These are phyloP conservation scores for Prunella strophiata DNA, from an alignment of 2,797 vertebrate genomes.

Conservation along the genomic window DNA sequence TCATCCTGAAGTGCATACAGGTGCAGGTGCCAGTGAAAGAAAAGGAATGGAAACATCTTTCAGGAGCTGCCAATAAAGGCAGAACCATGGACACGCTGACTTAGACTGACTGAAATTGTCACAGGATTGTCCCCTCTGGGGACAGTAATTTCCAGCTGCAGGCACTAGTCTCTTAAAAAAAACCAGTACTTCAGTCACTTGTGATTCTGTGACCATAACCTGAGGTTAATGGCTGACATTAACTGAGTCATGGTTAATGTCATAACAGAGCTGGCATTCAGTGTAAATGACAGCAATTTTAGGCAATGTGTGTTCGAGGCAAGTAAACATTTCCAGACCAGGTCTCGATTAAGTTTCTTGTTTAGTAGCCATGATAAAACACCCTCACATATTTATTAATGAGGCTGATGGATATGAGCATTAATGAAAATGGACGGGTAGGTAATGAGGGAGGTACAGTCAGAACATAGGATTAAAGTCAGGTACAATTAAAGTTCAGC, in stretches of 20 bases:
- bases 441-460: constrained; percentile 56
- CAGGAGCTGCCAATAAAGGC: not conserved
- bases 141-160: not conserved
- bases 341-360: not conserved
- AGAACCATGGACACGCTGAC: not conserved
- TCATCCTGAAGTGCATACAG: not conserved
- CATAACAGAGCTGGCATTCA: not conserved
- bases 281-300: constrained; percentile 12
- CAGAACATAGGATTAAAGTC: constrained; percentile 54
- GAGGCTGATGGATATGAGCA: constrained; percentile 41
- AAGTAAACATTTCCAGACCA: constrained; percentile 1
- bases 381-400: constrained; percentile 51
- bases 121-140: not conserved
- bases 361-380: constrained; percentile 31
- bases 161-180: not conserved
- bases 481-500: constrained; percentile 62
- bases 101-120: not conserved
- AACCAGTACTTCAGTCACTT: not conserved
- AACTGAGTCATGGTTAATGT: constrained; percentile 14
- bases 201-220: constrained; percentile 7
- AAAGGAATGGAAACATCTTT: not conserved
- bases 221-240: constrained; percentile 25
- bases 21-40: not conserved
- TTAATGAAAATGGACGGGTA: constrained; percentile 62
- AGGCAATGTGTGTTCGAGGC: not conserved